Evolutionary conservation across 2,888 invertebrate genomes (phyloP), one percentile per base, ranked within the genome.

Genomic region (Adelognathus sp.): DNA sequence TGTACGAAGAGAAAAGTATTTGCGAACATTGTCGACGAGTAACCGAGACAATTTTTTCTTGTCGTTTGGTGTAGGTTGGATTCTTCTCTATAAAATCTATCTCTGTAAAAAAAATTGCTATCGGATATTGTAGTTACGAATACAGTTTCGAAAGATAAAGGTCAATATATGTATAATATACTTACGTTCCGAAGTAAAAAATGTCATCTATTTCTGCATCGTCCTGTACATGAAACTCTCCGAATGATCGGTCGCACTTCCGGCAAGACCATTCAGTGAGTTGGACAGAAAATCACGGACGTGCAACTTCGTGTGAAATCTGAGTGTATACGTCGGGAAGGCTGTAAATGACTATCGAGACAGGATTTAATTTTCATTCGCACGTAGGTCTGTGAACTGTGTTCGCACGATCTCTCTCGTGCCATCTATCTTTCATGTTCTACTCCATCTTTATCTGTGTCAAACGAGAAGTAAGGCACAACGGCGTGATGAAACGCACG

Each of bases 261-360:
- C 31, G 56, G 39, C 16, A 21, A 18, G 33, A 46, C 31, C 58
- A 70, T 70, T 58, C 58, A 58, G 69, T 21, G 29, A 46, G 24
- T 70, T 58, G 46, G 21, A 46, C 21, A 16, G 29, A 54, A 14
- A 16, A 14, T 14, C 29, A 14, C 11, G 1, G 29, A 16, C 27
- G 14, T 11, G 6, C 5, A 5, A 14, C 2, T 3, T 16, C n/a
- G 3, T 5, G 16, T 14, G 29, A 5, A 54, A 54, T 27, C 4
- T 11, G 50, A 27, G 27, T 29, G 52, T 29, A 27, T 27, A 11
- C 29, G 52, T 29, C 27, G 18, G 29, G 52, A 27, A 14, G 27
- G 52, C 29, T 29, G 52, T 29, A 54, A 54, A 29, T 54, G 52
- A 29, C 29, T 18, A 24, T 9, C 24, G 52, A 14, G 52, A 27